A percentile compares a stretch with the other conserved stretches of the same genome.
Evolutionary conservation across 2,113 vertebrate genomes (phyloP).

Genomic region (Oxyura jamaicensis): DNA sequence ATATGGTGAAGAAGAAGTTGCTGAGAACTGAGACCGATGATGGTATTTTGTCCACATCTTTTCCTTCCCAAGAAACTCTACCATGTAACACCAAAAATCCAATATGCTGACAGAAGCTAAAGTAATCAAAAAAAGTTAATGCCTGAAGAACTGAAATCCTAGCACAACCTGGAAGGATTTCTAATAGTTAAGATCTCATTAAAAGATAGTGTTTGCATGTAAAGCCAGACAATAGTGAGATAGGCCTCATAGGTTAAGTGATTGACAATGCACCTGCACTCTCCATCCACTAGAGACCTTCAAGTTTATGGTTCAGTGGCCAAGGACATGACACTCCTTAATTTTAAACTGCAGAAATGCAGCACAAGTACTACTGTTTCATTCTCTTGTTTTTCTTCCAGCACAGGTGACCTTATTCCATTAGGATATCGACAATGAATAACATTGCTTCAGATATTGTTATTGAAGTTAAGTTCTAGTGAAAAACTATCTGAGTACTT

Average conservation of each 20-base stretch:
- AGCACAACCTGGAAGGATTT: slow-evolving; percentile 65
- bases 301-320: not conserved
- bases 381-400: not conserved
- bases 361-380: not conserved
- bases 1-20: not conserved
- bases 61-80: not conserved
- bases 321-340: slow-evolving; percentile 3
- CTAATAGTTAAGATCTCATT: slow-evolving; percentile 88
- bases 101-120: slow-evolving; percentile 49
- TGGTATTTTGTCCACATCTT: not conserved
- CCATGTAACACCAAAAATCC: slow-evolving; percentile 30
- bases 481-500: not conserved
- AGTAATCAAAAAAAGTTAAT: slow-evolving; percentile 75
- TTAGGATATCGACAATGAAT: not conserved
- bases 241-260: not conserved
- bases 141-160: slow-evolving; percentile 65
- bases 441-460: not conserved
- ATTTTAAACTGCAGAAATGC: slow-evolving; percentile 19
- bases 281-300: slow-evolving; percentile 20
- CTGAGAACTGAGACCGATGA: not conserved
- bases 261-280: slow-evolving; percentile 33
- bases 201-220: slow-evolving; percentile 82
- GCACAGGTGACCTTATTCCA: not conserved
- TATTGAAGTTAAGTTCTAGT: not conserved
- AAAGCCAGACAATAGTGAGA: slow-evolving; percentile 58